Evolutionary conservation across 1,140 invertebrate species (phyloP).

Genomic region (Himalopsyche phryganea): DNA sequence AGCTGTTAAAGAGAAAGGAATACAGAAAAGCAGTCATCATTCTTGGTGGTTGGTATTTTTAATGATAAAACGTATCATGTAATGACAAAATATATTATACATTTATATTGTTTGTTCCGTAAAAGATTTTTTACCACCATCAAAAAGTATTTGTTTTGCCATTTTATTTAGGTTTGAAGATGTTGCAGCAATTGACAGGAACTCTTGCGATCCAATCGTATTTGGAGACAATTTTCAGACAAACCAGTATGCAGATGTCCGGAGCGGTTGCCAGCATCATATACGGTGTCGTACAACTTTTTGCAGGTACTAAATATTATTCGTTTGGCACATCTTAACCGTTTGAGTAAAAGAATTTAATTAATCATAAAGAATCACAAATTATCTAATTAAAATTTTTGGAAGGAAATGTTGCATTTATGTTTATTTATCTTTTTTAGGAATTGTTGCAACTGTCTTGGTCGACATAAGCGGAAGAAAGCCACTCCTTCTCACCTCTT

Average conservation of each 20-base stretch:
- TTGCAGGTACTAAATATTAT: slow-evolving; percentile 53
- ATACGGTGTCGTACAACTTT: slow-evolving; percentile 64
- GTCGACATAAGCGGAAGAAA: slow-evolving; percentile 73
- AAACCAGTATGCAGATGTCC: slow-evolving; percentile 49
- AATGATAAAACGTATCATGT: no score
- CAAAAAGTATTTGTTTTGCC: no score
- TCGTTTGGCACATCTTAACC: no score
- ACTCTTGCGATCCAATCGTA: slow-evolving; percentile 68
- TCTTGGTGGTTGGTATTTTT: slow-evolving; percentile 26
- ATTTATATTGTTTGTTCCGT: no score
- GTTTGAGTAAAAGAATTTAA: no score
- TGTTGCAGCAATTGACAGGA: slow-evolving; percentile 62
- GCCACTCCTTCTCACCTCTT: slow-evolving; percentile 63
- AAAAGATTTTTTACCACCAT: no score
- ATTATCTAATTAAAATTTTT: no score
- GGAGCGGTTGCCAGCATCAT: slow-evolving; percentile 55
- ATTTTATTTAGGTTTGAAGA: slow-evolving; percentile 53
- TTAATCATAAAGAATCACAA: no score
- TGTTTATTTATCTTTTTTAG: slow-evolving; percentile 50
- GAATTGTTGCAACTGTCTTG: slow-evolving; percentile 61
- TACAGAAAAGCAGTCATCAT: slow-evolving; percentile 58
- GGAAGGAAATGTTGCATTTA: no score
- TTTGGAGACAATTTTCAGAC: slow-evolving; percentile 60
- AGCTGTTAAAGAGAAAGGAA: slow-evolving; percentile 55
- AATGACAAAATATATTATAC: no score